These are phyloP conservation scores for Lamprotornis superbus DNA, from an alignment of 2,113 vertebrate genomes.

Conservation along the genomic window DNA sequence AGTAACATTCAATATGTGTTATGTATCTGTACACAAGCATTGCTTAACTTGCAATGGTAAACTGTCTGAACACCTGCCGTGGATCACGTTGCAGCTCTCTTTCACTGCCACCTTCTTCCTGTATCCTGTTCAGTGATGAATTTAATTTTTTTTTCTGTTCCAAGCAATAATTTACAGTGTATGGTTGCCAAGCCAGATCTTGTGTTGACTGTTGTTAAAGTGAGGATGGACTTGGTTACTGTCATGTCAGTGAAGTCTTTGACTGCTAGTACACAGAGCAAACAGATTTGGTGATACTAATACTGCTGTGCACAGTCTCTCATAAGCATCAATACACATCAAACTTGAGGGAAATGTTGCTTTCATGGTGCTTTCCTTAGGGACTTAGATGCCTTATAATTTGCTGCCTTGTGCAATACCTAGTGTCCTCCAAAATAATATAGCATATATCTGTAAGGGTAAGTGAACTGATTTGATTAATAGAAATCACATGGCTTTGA, in stretches of 20 bases:
- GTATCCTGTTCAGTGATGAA: neutral
- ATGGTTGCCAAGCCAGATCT: neutral
- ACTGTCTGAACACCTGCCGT: neutral
- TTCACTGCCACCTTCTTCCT: neutral
- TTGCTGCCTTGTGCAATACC: neutral
- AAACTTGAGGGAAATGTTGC: neutral
- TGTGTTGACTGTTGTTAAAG: neutral
- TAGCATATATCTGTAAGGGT: neutral
- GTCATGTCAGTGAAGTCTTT: neutral
- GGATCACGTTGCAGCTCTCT: neutral
- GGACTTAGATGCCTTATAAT: neutral
- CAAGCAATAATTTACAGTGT: neutral
- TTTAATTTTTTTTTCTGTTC: neutral
- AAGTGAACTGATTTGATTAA: conserved; percentile 25
- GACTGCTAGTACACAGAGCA: neutral
- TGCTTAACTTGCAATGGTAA: neutral
- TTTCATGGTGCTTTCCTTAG: neutral
- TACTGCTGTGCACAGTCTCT: neutral
- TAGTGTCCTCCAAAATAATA: neutral
- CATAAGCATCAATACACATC: neutral
- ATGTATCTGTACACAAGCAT: neutral
- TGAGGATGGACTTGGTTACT: neutral
- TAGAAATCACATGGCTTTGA: neutral
- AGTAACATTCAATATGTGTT: neutral
- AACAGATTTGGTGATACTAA: neutral